These are phyloP conservation scores for Rallus limicola DNA, from an alignment of 2,113 vertebrate genomes.

Conservation along the genomic window DNA sequence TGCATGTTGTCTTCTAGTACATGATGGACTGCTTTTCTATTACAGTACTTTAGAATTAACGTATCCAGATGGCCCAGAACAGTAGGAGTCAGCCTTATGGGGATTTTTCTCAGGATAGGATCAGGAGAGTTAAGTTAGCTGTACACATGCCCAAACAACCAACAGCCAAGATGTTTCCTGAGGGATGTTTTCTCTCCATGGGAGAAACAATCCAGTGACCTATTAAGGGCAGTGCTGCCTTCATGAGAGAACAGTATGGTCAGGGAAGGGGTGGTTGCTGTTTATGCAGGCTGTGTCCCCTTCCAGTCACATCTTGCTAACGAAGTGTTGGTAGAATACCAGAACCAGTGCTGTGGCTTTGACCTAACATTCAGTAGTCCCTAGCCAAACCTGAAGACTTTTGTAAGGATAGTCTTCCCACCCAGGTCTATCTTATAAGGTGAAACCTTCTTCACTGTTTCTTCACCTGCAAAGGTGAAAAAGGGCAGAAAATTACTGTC, in stretches of 20 bases:
- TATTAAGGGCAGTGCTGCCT: neutral
- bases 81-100: slow-evolving; percentile 12
- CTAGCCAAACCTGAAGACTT: neutral
- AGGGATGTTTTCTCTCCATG: neutral
- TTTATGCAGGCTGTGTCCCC: neutral
- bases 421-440: neutral
- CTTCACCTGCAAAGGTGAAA: fast-evolving
- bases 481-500: neutral
- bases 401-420: neutral
- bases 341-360: neutral
- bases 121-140: neutral
- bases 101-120: neutral
- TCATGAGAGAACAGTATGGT: neutral
- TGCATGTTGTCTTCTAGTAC: neutral
- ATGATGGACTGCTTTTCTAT: neutral
- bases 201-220: neutral
- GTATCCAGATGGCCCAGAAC: slow-evolving; percentile 49
- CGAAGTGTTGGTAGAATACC: neutral
- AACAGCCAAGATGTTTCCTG: neutral
- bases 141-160: neutral
- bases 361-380: neutral
- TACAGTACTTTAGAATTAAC: neutral
- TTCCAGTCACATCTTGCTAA: neutral
- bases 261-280: neutral
- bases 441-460: neutral